phyloP scores from a whole-genome alignment of 1,140 invertebrate species.

The Pseudobourletiella spinata region DNA sequence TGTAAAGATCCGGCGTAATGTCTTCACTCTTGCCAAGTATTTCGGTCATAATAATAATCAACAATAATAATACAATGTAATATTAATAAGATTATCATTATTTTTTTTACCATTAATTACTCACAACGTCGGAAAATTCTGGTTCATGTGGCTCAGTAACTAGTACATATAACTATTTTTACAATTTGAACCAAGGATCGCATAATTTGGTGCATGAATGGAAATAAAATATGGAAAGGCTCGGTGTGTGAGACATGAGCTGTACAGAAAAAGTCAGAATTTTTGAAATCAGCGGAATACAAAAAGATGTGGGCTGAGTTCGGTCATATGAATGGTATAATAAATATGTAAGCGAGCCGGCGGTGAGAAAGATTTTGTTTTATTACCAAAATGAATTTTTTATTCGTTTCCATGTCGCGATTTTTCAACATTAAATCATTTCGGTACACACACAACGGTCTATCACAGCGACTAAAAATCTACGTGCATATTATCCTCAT shows the following conservation, averaged over 20 bases:
- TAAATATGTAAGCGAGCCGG: neutral
- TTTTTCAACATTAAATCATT: constrained; percentile 31
- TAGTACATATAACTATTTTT: too few species aligned
- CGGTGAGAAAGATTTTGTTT: neutral
- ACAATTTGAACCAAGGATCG: too few species aligned
- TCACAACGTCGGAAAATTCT: too few species aligned
- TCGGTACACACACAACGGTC: constrained; percentile 34
- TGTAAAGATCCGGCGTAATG: too few species aligned
- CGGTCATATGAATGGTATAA: neutral
- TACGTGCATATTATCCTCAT: constrained; percentile 24
- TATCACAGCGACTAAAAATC: constrained; percentile 36
- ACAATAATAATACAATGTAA: too few species aligned
- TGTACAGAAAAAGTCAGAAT: neutral
- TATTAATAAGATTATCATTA: too few species aligned
- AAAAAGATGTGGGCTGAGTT: too few species aligned
- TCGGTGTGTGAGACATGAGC: too few species aligned
- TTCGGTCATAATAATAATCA: too few species aligned
- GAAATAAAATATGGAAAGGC: neutral
- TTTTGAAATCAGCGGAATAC: neutral
- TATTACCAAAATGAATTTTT: constrained; percentile 32
- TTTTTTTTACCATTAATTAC: too few species aligned
- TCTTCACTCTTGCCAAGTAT: too few species aligned
- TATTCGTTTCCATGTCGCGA: constrained; percentile 26
- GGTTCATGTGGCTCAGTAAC: too few species aligned
- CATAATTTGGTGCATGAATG: neutral